A percentile compares a stretch with the other conserved stretches of the same genome.
Conservation (phyloP, 2,888 invertebrate genomes). For the Cylloceria caligata region DNA sequence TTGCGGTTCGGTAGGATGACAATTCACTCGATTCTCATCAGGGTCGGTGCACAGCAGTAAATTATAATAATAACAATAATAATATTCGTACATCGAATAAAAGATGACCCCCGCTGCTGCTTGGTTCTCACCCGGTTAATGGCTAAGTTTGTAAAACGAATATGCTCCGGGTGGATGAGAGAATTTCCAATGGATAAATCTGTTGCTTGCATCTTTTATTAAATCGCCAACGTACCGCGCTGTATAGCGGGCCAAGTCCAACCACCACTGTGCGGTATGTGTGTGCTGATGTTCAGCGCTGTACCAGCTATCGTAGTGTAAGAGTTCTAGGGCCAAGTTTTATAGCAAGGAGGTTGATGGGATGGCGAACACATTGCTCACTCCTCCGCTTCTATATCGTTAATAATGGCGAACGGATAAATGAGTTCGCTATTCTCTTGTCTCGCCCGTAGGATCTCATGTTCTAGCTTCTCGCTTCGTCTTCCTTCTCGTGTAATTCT, state of each 20-base stretch:
- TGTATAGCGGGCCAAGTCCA: constrained; percentile 2
- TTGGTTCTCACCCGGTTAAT: constrained; percentile 25
- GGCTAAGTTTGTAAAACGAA: constrained; percentile 11
- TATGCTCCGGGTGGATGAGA: not conserved
- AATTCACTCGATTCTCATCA: constrained; percentile 37
- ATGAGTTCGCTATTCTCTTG: constrained; percentile 69
- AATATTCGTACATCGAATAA: constrained; percentile 11
- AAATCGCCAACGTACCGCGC: constrained; percentile 16
- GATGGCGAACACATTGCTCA: constrained; percentile 59
- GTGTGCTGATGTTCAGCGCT: constrained; percentile 5
- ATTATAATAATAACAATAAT: not conserved
- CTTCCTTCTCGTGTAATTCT: constrained; percentile 31
- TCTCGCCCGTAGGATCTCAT: constrained; percentile 66
- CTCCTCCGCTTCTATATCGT: constrained; percentile 65
- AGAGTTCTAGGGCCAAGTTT: constrained; percentile 60
- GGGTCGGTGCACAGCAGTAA: constrained; percentile 5
- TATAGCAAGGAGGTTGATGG: constrained; percentile 56
- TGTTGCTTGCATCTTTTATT: constrained; percentile 34
- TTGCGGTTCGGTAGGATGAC: not conserved
- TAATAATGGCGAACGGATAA: constrained; percentile 68
- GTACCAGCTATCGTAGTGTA: constrained; percentile 13
- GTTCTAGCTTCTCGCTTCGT: constrained; percentile 60
- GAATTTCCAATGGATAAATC: constrained; percentile 24
- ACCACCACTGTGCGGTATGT: constrained; percentile 15
- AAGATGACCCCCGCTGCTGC: constrained; percentile 17